These are phyloP conservation scores for Cheiracanthium punctorium DNA, from an alignment of 2,888 invertebrate genomes.

Conservation along the genomic window DNA sequence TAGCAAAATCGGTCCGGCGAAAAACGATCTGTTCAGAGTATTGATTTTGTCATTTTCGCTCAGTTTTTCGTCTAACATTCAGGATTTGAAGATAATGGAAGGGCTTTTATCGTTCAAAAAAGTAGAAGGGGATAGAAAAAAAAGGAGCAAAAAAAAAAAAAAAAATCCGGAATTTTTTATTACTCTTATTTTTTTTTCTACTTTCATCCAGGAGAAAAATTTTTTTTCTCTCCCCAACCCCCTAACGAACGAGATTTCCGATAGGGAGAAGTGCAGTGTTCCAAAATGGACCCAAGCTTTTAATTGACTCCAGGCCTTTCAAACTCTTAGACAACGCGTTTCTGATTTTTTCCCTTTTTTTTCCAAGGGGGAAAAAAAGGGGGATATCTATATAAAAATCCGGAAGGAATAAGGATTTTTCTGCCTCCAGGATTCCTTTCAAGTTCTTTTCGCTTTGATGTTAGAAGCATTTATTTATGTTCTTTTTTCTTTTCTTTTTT, in stretches of 20 bases:
- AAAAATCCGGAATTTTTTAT: constrained; percentile 18
- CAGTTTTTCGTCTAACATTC: constrained; percentile 66
- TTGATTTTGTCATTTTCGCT: constrained; percentile 69
- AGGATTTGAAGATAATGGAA: constrained; percentile 68
- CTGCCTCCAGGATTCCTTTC: constrained; percentile 10
- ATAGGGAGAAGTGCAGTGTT: constrained; percentile 29
- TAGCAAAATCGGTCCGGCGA: constrained; percentile 52
- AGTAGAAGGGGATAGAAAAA: constrained; percentile 46
- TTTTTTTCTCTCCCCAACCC: constrained; percentile 17
- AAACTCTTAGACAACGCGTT: constrained; percentile 27
- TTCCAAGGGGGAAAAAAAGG: neutral
- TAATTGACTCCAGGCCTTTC: constrained; percentile 61
- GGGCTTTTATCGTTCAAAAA: constrained; percentile 67
- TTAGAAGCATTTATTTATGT: neutral
- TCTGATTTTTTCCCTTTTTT: neutral
- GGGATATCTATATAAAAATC: neutral
- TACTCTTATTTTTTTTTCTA: too few species aligned
- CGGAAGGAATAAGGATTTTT: constrained; percentile 10
- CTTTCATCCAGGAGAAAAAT: too few species aligned
- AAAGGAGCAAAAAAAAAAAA: constrained; percentile 29
- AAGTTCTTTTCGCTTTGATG: constrained; percentile 10
- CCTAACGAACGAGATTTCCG: constrained; percentile 54
- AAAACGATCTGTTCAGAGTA: constrained; percentile 68
- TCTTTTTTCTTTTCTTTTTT: neutral
- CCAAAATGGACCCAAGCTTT: constrained; percentile 49